Percentiles rank a stretch among this genome's conserved stretches.
Evolutionary conservation across 2,888 invertebrate genomes (phyloP).

Genomic region (Polia nebulosa): DNA sequence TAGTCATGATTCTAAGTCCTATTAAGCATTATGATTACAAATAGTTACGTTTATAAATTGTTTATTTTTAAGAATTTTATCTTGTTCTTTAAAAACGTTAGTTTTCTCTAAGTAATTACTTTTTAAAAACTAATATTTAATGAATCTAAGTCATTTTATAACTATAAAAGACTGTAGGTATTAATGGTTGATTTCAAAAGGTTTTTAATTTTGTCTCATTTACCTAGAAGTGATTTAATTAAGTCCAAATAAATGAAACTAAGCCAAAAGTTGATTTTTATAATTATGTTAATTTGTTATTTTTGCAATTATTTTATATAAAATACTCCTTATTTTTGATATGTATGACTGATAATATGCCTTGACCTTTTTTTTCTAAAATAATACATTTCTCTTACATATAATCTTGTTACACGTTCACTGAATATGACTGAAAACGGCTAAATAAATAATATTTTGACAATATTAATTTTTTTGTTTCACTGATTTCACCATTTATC

Average conservation of each 20-base stretch:
- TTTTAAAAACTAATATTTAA: conserved; percentile 27
- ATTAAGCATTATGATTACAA: background rate
- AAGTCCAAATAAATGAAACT: conserved; percentile 10
- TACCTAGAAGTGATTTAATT: conserved; percentile 11
- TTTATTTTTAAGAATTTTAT: conserved; percentile 28
- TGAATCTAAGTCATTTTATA: conserved; percentile 20
- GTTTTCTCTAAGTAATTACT: conserved; percentile 31
- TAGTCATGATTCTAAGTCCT: conserved; percentile 8
- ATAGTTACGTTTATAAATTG: conserved; percentile 23
- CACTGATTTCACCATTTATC: conserved; percentile 13
- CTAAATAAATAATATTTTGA: conserved; percentile 14
- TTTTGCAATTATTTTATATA: conserved; percentile 11
- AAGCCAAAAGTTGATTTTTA: conserved; percentile 14
- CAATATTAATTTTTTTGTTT: conserved; percentile 4
- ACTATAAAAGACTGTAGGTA: conserved; percentile 17
- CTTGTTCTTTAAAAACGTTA: conserved; percentile 18
- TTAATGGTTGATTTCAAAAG: conserved; percentile 20
- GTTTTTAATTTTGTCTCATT: conserved; percentile 23
- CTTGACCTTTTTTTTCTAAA: conserved; percentile 5
- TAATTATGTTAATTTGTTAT: conserved; percentile 19
- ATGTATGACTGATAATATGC: conserved; percentile 4
- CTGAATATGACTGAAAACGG: conserved; percentile 3
- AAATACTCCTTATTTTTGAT: conserved; percentile 13
- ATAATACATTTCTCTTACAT: conserved; percentile 6
- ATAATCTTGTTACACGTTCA: conserved; percentile 1